Evolutionary conservation across 1,140 invertebrate species (phyloP).

Genomic region (Dendrolimus kikuchii): DNA sequence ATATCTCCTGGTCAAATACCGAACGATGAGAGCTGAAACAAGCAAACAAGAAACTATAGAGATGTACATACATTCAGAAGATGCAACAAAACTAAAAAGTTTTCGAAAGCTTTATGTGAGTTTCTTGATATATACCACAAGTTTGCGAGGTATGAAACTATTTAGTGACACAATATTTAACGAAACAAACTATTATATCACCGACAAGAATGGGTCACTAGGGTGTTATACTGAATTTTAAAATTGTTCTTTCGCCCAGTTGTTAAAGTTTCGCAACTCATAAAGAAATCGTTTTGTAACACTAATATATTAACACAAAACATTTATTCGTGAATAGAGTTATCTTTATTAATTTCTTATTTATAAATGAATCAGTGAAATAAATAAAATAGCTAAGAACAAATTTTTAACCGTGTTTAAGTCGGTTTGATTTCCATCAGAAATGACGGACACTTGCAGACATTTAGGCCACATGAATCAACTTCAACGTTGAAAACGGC

Average conservation of each 20-base stretch:
- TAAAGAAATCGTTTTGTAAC: no score
- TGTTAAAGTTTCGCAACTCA: no score
- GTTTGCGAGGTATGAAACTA: background rate
- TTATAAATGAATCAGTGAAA: no score
- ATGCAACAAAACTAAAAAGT: no score
- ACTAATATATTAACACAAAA: no score
- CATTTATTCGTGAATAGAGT: no score
- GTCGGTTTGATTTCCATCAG: conserved; percentile 24
- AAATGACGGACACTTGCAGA: conserved; percentile 32
- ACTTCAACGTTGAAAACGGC: conserved; percentile 13
- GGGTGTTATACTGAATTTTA: conserved; percentile 8
- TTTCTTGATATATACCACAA: background rate
- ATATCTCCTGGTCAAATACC: conserved; percentile 83
- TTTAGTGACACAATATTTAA: conserved; percentile 8
- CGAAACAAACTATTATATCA: conserved; percentile 27
- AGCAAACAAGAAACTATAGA: conserved; percentile 14
- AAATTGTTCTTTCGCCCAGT: no score
- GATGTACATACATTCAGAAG: no score
- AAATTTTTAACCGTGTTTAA: conserved; percentile 2
- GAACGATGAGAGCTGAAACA: conserved; percentile 82
- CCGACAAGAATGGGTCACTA: conserved; percentile 27
- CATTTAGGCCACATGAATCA: conserved; percentile 42
- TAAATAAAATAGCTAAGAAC: background rate
- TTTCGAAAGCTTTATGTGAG: no score
- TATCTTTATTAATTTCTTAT: no score